phyloP scores from a whole-genome alignment of 1,140 invertebrate species.

The Caerostris darwini region DNA sequence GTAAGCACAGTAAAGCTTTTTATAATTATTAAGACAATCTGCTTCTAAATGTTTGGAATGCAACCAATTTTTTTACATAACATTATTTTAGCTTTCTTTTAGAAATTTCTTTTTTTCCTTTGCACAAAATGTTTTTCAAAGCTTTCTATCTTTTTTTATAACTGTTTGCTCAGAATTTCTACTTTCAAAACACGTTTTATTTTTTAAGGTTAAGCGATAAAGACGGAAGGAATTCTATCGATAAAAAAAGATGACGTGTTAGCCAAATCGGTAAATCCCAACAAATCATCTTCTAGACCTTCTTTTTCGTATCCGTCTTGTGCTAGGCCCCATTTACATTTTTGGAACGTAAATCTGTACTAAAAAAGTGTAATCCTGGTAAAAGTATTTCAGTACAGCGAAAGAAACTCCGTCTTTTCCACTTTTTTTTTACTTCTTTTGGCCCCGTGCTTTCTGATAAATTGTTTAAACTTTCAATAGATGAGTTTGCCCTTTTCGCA shows the following conservation, averaged over 20 bases:
- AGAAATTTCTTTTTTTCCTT: neutral
- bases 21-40: neutral
- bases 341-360: neutral
- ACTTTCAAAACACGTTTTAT: conserved; percentile 12
- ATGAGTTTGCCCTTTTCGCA: conserved; percentile 55
- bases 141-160: neutral
- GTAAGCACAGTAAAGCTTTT: too few relatives aligned
- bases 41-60: neutral
- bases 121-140: neutral
- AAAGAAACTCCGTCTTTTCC: conserved; percentile 39
- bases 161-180: neutral
- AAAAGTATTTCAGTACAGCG: conserved; percentile 48
- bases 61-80: neutral
- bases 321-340: conserved; percentile 59
- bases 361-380: conserved; percentile 62
- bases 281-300: conserved; percentile 45
- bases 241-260: conserved; percentile 28
- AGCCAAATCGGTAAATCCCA: neutral
- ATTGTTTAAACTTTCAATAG: conserved; percentile 69
- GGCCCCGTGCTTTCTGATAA: conserved; percentile 9
- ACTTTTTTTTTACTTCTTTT: neutral
- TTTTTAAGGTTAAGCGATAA: neutral
- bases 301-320: conserved; percentile 1
- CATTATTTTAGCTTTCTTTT: neutral
- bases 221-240: neutral